Conservation (phyloP, 1,140 invertebrate species). For the Pogonus chalceus region DNA sequence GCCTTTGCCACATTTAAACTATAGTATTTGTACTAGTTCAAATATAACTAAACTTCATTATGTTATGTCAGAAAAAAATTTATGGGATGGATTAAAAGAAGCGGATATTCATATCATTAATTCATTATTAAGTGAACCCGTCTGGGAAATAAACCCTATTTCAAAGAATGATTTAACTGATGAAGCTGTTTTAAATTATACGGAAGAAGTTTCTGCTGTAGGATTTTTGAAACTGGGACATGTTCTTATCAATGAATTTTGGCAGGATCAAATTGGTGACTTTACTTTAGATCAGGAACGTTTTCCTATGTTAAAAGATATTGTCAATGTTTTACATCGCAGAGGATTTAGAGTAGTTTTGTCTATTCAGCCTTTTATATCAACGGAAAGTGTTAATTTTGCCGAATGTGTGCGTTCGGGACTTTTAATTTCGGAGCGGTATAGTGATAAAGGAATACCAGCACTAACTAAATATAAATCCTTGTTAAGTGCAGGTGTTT, state of each 20-base stretch:
- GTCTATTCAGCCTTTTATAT: slow-evolving; percentile 76
- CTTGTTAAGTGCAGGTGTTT: slow-evolving; percentile 61
- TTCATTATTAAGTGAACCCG: slow-evolving; percentile 65
- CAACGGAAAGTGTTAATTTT: slow-evolving; percentile 72
- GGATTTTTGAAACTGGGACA: slow-evolving; percentile 68
- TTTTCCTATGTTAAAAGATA: slow-evolving; percentile 66
- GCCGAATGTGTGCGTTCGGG: slow-evolving; percentile 61
- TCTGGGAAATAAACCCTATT: slow-evolving; percentile 69
- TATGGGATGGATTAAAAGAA: slow-evolving; percentile 72
- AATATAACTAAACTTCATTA: slow-evolving; percentile 69
- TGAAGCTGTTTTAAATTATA: slow-evolving; percentile 65
- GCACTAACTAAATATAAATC: slow-evolving; percentile 67
- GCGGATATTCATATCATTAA: slow-evolving; percentile 62
- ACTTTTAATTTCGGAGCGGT: slow-evolving; percentile 59
- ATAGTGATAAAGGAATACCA: slow-evolving; percentile 60
- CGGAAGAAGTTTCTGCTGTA: slow-evolving; percentile 64
- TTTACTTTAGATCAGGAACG: slow-evolving; percentile 57
- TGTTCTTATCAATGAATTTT: slow-evolving; percentile 72
- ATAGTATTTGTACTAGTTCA: slow-evolving; percentile 64
- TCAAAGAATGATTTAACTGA: slow-evolving; percentile 53
- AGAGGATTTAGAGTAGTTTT: slow-evolving; percentile 77
- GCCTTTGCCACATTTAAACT: slow-evolving; percentile 58
- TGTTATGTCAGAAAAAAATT: slow-evolving; percentile 57
- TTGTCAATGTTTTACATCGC: slow-evolving; percentile 68
- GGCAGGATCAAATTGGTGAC: slow-evolving; percentile 74